These are phyloP conservation scores for Malacoctenus gilli DNA, from an alignment of 2,797 vertebrate genomes.

Conservation along the genomic window DNA sequence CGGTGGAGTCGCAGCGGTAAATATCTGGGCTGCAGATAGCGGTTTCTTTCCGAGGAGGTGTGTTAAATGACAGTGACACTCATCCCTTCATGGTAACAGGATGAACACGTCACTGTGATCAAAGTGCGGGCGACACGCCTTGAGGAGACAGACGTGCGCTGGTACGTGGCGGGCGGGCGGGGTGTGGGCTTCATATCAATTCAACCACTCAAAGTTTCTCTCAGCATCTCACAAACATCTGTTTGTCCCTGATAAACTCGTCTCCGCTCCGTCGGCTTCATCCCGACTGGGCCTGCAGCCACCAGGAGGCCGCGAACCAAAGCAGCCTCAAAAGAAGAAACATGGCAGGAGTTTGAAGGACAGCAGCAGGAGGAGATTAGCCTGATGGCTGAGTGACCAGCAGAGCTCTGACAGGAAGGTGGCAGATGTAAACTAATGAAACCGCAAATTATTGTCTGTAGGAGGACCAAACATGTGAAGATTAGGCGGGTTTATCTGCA, in stretches of 20 bases:
- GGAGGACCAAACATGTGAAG: too few species aligned
- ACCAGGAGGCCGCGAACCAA: neutral
- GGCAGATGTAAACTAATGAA: too few species aligned
- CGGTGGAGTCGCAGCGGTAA: constrained; percentile 7
- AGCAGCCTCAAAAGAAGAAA: too few species aligned
- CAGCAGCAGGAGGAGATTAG: too few species aligned
- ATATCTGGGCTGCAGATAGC: constrained; percentile 24
- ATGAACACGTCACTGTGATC: constrained; percentile 61
- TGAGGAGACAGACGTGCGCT: constrained; percentile 57
- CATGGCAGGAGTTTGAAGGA: too few species aligned
- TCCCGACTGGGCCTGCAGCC: neutral
- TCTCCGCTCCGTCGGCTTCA: constrained; percentile 2
- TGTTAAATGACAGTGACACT: constrained; percentile 77
- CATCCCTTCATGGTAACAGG: constrained; percentile 67
- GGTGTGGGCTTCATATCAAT: constrained; percentile 31
- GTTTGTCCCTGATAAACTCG: constrained; percentile 60
- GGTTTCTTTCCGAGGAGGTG: constrained; percentile 46
- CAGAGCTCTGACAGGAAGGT: too few species aligned
- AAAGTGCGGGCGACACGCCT: constrained; percentile 64
- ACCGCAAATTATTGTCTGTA: too few species aligned
- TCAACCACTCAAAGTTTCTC: constrained; percentile 43
- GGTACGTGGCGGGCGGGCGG: constrained; percentile 28
- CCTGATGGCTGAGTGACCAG: too few species aligned
- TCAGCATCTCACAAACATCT: constrained; percentile 47
- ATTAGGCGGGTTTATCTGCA: too few species aligned